Evolutionary conservation across 2,113 vertebrate genomes (phyloP).

Genomic region (Plectropomus leopardus): DNA sequence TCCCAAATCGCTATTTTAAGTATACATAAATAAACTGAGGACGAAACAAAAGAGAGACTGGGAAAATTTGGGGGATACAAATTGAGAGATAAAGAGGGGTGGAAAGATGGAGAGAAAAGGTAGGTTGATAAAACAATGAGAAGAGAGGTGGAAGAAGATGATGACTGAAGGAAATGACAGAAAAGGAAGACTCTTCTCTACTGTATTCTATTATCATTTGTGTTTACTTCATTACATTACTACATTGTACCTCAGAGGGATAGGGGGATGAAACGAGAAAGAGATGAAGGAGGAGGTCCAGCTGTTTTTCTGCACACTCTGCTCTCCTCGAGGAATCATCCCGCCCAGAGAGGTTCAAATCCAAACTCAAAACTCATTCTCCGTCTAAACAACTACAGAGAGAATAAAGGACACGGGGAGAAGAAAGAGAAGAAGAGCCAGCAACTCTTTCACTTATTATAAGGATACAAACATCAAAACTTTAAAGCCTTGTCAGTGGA

Average conservation of each 20-base stretch:
- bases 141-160: background rate
- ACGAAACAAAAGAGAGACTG: no score
- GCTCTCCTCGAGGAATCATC: conserved; percentile 1
- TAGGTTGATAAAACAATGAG: background rate
- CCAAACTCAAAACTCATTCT: conserved; percentile 16
- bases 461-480: background rate
- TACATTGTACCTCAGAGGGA: background rate
- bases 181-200: background rate
- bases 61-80: no score
- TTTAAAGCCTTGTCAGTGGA: background rate
- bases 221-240: no score
- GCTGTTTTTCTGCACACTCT: background rate
- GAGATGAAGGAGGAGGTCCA: conserved; percentile 32
- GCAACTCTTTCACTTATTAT: background rate
- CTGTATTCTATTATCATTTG: background rate
- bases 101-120: no score
- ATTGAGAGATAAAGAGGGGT: no score
- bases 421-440: background rate
- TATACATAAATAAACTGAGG: no score
- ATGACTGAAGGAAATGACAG: background rate
- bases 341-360: conserved; percentile 22
- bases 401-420: background rate
- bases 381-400: background rate
- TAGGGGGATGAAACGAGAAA: background rate
- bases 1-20: no score